A percentile compares a stretch with the other conserved stretches of the same genome.
phyloP scores from a whole-genome alignment of 2,888 invertebrate genomes.

The Apantesis nais region DNA sequence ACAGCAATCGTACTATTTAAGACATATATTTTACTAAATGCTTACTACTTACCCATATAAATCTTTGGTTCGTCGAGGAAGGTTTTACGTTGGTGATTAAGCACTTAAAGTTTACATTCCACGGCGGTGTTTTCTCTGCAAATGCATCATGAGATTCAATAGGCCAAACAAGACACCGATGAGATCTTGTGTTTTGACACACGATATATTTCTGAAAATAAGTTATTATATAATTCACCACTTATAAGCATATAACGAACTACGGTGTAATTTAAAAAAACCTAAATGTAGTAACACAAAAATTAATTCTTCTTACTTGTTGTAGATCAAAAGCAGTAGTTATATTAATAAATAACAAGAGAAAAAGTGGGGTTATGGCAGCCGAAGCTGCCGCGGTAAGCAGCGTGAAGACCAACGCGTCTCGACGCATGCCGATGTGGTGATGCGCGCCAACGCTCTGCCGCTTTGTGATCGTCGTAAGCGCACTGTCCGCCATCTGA shows the following conservation, averaged over 20 bases:
- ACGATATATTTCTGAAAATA: constrained; percentile 53
- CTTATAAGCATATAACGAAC: neutral
- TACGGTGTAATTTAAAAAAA: neutral
- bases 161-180: constrained; percentile 58
- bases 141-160: constrained; percentile 38
- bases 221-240: constrained; percentile 13
- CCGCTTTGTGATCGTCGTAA: constrained; percentile 49
- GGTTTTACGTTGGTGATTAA: constrained; percentile 54
- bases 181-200: constrained; percentile 57
- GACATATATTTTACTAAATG: neutral
- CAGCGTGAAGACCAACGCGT: constrained; percentile 49
- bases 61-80: constrained; percentile 33
- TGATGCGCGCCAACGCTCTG: constrained; percentile 69
- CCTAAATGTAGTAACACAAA: constrained; percentile 13
- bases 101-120: constrained; percentile 49
- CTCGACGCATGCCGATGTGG: constrained; percentile 70
- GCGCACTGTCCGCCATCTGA: constrained; percentile 73
- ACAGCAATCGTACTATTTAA: constrained; percentile 14
- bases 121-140: constrained; percentile 32
- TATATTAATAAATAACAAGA: constrained; percentile 27
- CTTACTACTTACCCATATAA: constrained; percentile 47
- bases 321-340: constrained; percentile 26
- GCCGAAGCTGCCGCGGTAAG: constrained; percentile 25
- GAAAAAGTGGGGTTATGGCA: constrained; percentile 25
- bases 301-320: constrained; percentile 46